phyloP scores from a whole-genome alignment of 2,113 vertebrate species.

The Microcebus lehilahytsara region DNA sequence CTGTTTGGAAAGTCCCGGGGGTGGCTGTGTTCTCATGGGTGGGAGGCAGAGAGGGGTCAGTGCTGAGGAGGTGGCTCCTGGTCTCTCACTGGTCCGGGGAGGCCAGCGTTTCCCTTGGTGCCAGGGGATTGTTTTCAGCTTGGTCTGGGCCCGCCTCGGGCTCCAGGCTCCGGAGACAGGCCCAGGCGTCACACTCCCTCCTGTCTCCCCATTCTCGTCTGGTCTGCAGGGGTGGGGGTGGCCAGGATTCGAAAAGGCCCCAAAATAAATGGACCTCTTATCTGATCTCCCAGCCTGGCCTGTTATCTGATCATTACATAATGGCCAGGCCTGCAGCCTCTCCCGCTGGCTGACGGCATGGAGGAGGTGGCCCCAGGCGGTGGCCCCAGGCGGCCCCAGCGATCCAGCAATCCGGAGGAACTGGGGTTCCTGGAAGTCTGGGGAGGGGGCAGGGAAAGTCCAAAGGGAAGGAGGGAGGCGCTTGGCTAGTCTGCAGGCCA shows the following conservation, averaged over 20 bases:
- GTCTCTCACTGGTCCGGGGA: conserved; percentile 46
- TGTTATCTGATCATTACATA: conserved; percentile 88
- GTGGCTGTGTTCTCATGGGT: background rate
- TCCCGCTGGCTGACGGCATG: conserved; percentile 72
- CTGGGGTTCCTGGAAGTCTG: conserved; percentile 79
- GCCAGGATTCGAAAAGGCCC: conserved; percentile 79
- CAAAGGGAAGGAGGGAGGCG: conserved; percentile 20
- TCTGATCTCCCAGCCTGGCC: conserved; percentile 83
- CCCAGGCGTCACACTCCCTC: conserved; percentile 39
- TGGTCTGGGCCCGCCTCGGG: conserved; percentile 55
- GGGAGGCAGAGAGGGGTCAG: background rate
- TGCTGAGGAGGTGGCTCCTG: background rate
- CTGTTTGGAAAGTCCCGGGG: background rate
- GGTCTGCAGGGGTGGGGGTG: conserved; percentile 14
- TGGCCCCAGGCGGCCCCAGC: conserved; percentile 60
- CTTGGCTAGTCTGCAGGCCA: background rate
- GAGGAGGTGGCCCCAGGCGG: conserved; percentile 71
- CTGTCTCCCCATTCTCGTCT: conserved; percentile 68
- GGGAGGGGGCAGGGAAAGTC: conserved; percentile 64
- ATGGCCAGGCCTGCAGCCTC: conserved; percentile 78
- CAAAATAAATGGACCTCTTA: conserved; percentile 86
- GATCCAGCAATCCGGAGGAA: conserved; percentile 56
- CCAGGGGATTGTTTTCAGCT: conserved; percentile 75
- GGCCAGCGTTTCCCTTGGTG: conserved; percentile 68
- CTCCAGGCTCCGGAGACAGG: conserved; percentile 36